These are phyloP conservation scores for Myiotriccus ornatus DNA, from an alignment of 2,797 vertebrate species.

Conservation along the genomic window DNA sequence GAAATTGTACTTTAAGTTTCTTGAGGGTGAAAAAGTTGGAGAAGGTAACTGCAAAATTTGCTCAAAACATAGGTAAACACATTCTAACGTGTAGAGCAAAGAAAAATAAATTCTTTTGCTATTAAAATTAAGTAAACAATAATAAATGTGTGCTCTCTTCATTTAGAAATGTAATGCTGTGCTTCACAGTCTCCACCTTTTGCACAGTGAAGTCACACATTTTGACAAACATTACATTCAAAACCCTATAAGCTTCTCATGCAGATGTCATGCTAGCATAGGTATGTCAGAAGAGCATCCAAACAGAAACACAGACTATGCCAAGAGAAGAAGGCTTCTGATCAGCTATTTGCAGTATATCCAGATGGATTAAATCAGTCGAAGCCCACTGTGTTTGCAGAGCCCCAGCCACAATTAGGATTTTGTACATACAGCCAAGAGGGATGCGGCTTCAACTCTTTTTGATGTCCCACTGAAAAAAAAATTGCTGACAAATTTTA, in stretches of 20 bases:
- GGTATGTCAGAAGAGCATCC: background rate
- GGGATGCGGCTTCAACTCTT: background rate
- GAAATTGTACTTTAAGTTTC: background rate
- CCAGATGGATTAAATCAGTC: background rate
- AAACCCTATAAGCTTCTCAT: background rate
- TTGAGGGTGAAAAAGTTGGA: background rate
- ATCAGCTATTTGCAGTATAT: background rate
- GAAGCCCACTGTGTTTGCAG: background rate
- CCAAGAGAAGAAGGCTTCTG: background rate
- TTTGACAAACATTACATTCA: background rate
- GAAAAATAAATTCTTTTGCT: background rate
- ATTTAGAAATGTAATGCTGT: background rate
- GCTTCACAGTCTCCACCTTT: background rate
- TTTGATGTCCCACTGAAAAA: background rate
- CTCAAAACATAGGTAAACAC: background rate
- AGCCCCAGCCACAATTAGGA: background rate
- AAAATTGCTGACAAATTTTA: background rate
- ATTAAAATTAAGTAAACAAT: background rate
- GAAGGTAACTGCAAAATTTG: background rate
- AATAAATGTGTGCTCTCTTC: background rate
- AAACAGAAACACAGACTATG: background rate
- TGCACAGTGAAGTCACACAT: background rate
- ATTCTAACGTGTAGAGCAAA: background rate
- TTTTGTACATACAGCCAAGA: background rate
- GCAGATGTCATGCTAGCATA: background rate